Evolutionary conservation across 2,888 invertebrate genomes (phyloP).

Genomic region (Chironomus tentans): DNA sequence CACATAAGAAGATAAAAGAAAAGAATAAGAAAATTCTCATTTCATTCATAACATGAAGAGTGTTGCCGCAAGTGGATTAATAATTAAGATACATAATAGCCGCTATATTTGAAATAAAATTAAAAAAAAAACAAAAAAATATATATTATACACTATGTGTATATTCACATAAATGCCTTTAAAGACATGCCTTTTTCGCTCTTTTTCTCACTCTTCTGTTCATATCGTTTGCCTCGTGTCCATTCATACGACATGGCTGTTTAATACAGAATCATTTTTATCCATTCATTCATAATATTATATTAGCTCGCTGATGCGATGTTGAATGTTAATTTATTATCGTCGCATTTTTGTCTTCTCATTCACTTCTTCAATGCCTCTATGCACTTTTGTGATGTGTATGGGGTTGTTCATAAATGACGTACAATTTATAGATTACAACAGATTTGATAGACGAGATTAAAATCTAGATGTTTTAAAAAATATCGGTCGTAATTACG

Average conservation of each 20-base stretch:
- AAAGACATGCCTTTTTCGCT: background rate
- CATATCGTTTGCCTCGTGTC: slow-evolving; percentile 19
- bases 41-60: slow-evolving; percentile 6
- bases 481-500: too few species aligned
- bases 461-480: too few species aligned
- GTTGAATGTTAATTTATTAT: slow-evolving; percentile 24
- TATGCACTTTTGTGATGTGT: background rate
- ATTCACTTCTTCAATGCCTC: background rate
- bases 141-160: background rate
- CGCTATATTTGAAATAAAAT: background rate
- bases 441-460: too few species aligned
- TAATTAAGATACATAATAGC: slow-evolving; percentile 24
- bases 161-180: background rate
- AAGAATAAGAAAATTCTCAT: background rate
- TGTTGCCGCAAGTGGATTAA: slow-evolving; percentile 18
- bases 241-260: slow-evolving; percentile 15
- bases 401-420: too few species aligned
- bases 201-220: background rate
- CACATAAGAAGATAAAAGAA: background rate
- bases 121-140: background rate
- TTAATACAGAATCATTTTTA: slow-evolving; percentile 7
- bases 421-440: too few species aligned
- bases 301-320: background rate
- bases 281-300: slow-evolving; percentile 7
- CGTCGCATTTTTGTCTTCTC: slow-evolving; percentile 9